Percentiles rank a stretch among this genome's conserved stretches.
These are phyloP conservation scores for Polyploca ridens DNA, from an alignment of 2,888 invertebrate genomes.

Conservation along the genomic window DNA sequence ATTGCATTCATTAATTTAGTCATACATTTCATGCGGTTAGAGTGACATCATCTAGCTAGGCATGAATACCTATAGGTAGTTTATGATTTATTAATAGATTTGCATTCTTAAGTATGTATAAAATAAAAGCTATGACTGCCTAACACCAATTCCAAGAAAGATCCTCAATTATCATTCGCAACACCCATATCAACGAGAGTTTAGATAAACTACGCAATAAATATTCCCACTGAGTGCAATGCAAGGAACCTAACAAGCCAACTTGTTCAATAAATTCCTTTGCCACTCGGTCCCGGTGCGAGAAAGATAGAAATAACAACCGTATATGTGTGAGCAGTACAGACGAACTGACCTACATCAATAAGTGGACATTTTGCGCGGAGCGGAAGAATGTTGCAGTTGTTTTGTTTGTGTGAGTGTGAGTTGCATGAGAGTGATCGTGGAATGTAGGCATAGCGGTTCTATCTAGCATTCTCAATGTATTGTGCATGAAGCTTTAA, in stretches of 20 bases:
- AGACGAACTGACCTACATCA: conserved; percentile 75
- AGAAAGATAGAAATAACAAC: background rate
- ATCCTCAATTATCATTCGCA: background rate
- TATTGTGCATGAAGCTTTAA: background rate
- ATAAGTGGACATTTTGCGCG: conserved; percentile 68
- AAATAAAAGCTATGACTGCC: background rate
- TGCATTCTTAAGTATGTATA: background rate
- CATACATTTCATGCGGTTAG: no score
- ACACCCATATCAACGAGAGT: background rate
- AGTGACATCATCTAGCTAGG: background rate
- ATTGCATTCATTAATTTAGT: no score
- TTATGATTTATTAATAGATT: background rate
- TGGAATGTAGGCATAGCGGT: conserved; percentile 5
- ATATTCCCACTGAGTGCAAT: background rate
- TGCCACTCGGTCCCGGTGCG: conserved; percentile 4
- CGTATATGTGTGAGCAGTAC: conserved; percentile 36
- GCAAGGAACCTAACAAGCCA: conserved; percentile 1
- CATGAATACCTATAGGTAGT: background rate
- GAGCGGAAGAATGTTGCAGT: conserved; percentile 61
- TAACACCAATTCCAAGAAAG: background rate
- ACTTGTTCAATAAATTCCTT: conserved; percentile 20
- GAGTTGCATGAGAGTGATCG: conserved; percentile 1
- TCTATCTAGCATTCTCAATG: background rate
- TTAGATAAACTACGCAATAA: background rate
- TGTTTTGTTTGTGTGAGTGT: conserved; percentile 25